phyloP scores from a whole-genome alignment of 2,113 vertebrate genomes.

The Butastur rufipennis region DNA sequence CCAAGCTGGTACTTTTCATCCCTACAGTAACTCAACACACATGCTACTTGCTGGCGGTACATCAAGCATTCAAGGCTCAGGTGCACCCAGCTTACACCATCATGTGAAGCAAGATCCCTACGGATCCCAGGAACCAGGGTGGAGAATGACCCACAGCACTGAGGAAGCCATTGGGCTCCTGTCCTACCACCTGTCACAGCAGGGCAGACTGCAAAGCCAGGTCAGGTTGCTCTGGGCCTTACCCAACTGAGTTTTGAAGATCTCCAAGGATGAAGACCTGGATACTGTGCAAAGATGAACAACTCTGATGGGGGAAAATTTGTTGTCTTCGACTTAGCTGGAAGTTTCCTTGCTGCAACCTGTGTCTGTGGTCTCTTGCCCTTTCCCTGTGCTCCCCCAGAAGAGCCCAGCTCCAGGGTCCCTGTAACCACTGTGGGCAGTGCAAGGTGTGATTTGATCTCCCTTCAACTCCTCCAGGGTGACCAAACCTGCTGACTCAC shows the following conservation, averaged over 20 bases:
- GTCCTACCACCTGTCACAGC: background rate
- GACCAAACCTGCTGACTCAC: background rate
- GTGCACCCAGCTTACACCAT: background rate
- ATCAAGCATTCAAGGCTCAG: background rate
- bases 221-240: background rate
- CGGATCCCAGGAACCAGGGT: background rate
- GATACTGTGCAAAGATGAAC: background rate
- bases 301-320: background rate
- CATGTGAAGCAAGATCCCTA: background rate
- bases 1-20: background rate
- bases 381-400: background rate
- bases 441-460: background rate
- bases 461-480: background rate
- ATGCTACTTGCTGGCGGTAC: background rate
- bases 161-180: background rate
- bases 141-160: background rate
- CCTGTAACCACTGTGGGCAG: fast-evolving
- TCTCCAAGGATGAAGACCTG: background rate
- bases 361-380: background rate
- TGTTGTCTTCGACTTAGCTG: background rate
- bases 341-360: background rate
- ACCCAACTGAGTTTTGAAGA: background rate
- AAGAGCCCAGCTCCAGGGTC: background rate
- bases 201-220: background rate
- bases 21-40: background rate